Evolutionary conservation across 2,888 invertebrate species (phyloP), one percentile per base, ranked within the genome.

Genomic region (Synanthedon tipuliformis): DNA sequence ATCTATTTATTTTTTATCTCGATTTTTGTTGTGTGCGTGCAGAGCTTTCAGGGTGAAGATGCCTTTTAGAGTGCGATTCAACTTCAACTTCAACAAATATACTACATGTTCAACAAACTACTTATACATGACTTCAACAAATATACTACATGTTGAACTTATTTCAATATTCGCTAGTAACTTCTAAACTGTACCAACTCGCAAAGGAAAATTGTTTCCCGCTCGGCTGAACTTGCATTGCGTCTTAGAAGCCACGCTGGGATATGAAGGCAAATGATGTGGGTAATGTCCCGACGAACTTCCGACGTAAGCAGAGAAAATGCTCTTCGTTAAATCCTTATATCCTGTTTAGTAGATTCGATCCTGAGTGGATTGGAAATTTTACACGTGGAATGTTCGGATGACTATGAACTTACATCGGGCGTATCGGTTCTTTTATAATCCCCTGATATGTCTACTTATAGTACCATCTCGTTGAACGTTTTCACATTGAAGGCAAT

Each of bases 231-330:
- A 58, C 59, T 57, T 61, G 61, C 62, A 64, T 64, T 61, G 62
- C 60, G 59, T 63, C 61, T 60, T 56, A 60, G 59, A 57, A 62
- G 58, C 59, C 57, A 45, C 45, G 45, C 54, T 56, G 60, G 61
- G 61, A 61, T 59, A 61, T 62, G 63, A 62, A 62, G 57, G 63
- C 61, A 62, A 63, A 65, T 62, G 64, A 61, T 59, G 61, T 62
- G 59, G 65, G 53, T 55, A 56, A 56, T 52, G 56, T 53, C 48
- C 49, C 52, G 41, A 40, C 50, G 52, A 53, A 51, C 57, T 55
- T 13, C 45, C 45, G 51, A 53, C 50, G 51, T 51, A 48, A 23
- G 49, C 18, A 49, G 23, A 15, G 16, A 23, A 18, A 16, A 49
- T 49, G 49, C 16, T 49, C 23, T 18, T 49, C 18, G 8, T 49